phyloP scores from a whole-genome alignment of 37 sponge, comb jelly and placozoan species.

The Halisarca cf. caerulea region DNA sequence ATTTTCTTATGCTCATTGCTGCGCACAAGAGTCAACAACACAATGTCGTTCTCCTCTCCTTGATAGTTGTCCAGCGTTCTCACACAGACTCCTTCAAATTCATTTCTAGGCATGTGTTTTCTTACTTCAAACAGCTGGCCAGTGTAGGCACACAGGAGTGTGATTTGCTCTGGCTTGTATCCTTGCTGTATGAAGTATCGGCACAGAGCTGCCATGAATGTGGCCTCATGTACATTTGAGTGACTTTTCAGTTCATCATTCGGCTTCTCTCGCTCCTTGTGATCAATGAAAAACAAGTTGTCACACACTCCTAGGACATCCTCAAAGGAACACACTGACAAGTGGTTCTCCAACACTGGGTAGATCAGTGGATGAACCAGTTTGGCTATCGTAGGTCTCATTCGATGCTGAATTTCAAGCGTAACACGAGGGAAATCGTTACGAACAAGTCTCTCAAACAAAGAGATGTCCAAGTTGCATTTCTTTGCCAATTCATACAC shows the following conservation, averaged over 20 bases:
- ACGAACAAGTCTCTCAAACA: conserved; percentile 82
- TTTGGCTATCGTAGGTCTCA: conserved; percentile 86
- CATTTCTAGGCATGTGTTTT: conserved; percentile 30
- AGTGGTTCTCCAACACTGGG: conserved; percentile 24
- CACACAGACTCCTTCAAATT: conserved; percentile 67
- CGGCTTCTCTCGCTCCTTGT: conserved; percentile 41
- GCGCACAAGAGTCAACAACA: conserved; percentile 85
- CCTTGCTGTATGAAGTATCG: conserved; percentile 55
- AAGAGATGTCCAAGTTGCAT: conserved; percentile 80
- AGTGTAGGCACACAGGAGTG: conserved; percentile 79
- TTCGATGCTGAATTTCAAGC: conserved; percentile 82
- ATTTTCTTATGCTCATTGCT: conserved; percentile 58
- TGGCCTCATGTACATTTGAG: conserved; percentile 48
- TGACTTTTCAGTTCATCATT: conserved; percentile 36
- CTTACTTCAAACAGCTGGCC: conserved; percentile 79
- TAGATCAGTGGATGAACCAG: conserved; percentile 50
- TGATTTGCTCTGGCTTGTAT: conserved; percentile 67
- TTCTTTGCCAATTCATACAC: conserved; percentile 74
- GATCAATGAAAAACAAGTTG: conserved; percentile 72
- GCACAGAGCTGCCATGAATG: conserved; percentile 39
- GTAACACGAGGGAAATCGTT: conserved; percentile 76
- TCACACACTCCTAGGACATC: conserved; percentile 56
- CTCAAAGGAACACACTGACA: conserved; percentile 53
- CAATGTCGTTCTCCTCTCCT: conserved; percentile 96
- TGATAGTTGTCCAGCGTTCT: conserved; percentile 89